These are phyloP conservation scores for Psilopsiagon aymara DNA, from an alignment of 2,113 vertebrate genomes.

Conservation along the genomic window DNA sequence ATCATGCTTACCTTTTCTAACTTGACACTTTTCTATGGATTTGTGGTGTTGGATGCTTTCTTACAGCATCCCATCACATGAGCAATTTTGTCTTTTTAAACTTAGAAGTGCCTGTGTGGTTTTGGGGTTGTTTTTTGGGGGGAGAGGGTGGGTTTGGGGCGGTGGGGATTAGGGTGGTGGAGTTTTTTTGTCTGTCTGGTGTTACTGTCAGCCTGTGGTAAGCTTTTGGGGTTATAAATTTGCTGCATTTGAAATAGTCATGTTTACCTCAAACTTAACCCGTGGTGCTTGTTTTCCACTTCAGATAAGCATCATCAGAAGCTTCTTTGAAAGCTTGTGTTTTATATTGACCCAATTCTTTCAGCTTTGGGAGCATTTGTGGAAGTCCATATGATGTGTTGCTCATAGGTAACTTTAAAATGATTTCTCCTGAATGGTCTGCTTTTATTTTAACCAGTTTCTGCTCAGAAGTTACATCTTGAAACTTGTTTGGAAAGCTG, in stretches of 20 bases:
- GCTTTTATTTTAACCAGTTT: background rate
- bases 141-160: background rate
- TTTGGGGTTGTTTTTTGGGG: fast-evolving
- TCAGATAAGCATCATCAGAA: background rate
- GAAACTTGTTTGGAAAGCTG: background rate
- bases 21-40: background rate
- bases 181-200: background rate
- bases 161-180: background rate
- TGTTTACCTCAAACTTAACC: background rate
- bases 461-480: background rate
- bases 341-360: background rate
- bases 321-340: background rate
- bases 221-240: background rate
- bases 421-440: background rate
- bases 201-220: background rate
- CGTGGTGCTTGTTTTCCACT: background rate
- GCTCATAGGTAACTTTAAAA: background rate
- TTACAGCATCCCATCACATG: background rate
- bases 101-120: background rate
- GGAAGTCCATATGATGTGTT: background rate
- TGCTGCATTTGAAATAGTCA: background rate
- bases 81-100: background rate
- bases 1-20: background rate
- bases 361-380: background rate
- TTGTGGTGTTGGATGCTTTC: background rate